A percentile compares a stretch with the other conserved stretches of the same genome.
phyloP scores from a whole-genome alignment of 2,888 invertebrate species.

The Eristalis pertinax region DNA sequence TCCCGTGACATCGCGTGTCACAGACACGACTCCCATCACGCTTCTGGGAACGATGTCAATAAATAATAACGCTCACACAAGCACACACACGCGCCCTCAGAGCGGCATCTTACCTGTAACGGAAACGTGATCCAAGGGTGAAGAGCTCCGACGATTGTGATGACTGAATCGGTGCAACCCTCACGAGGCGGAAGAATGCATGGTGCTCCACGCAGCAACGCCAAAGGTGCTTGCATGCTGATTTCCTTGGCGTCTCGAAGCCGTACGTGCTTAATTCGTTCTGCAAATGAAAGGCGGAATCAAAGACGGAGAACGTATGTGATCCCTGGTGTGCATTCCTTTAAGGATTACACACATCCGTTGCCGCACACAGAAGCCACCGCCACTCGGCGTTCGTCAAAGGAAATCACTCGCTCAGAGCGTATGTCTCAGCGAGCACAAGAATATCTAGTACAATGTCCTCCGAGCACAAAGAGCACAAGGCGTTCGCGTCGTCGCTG shows the following conservation, averaged over 20 bases:
- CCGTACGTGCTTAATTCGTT: slow-evolving; percentile 98
- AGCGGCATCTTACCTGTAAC: slow-evolving; percentile 85
- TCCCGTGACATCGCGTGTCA: slow-evolving; percentile 19
- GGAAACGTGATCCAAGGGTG: slow-evolving; percentile 89
- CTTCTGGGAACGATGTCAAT: background rate
- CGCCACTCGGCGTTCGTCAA: background rate
- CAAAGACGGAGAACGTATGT: slow-evolving; percentile 29
- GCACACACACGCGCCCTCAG: background rate
- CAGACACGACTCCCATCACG: background rate
- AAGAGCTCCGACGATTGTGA: slow-evolving; percentile 86
- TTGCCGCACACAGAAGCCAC: background rate
- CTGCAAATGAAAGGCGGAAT: slow-evolving; percentile 81
- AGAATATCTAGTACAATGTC: background rate
- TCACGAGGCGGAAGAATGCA: slow-evolving; percentile 94
- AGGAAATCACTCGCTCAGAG: slow-evolving; percentile 10
- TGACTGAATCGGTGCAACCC: slow-evolving; percentile 86
- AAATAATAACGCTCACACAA: background rate
- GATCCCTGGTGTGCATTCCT: slow-evolving; percentile 32
- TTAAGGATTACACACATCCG: slow-evolving; percentile 29
- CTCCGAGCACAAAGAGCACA: background rate
- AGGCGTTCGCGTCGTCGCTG: background rate
- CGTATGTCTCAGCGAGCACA: background rate
- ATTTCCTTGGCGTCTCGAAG: slow-evolving; percentile 95
- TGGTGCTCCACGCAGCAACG: slow-evolving; percentile 98
- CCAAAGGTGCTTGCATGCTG: slow-evolving; percentile 97